Evolutionary conservation across 1,140 invertebrate genomes (phyloP), one percentile per base, ranked within the genome.

Genomic region (Anastrepha obliqua): DNA sequence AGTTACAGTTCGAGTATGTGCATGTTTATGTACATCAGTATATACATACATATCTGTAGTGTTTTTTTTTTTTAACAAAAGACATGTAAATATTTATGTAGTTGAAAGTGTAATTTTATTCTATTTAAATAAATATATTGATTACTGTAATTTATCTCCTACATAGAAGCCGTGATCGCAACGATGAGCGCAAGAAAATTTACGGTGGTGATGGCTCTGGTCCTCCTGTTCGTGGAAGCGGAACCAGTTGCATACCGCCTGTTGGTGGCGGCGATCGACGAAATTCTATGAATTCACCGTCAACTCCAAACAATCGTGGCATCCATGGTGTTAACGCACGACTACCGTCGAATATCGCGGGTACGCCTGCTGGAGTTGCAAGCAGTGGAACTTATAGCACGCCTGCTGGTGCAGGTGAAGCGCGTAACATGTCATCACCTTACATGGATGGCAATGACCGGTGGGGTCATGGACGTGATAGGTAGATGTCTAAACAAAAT

Each of bases 381-480:
- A 87, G 89, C 8, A 87, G 89, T 11, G 89, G 90, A 1, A 89
- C 17, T 42, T 87, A 60, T 4, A 85, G 9, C 11, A 39, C 51
- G 4, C 9, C 81, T 29, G 55, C n/a, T 17, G 78, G 44, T 29
- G 42, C 39, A 13, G 44, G 2, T 58, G 60, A 88, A 3, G 9
- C 51, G 42, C 88, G 74, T 55, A 86, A 86, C 58, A 60, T 86
- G 15, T 86, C 85, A 15, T 86, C 85, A 44, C 55, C 85, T 44
- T 86, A 81, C 67, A 60, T 29, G 20, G 86, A 87, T 39, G 58
- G 85, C 29, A 78, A 62, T 15, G 88, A 89, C 2, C 87, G 85
- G 5, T 89, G 55, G 91, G 87, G 90, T 88, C 42, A 89, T 91
- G 90, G 89, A 70, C 90, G 91, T n/a, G 91, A 92, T 55, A 90